Base-by-base conservation (phyloP, 2,888 invertebrate species). In the Buathra laborator region DNA sequence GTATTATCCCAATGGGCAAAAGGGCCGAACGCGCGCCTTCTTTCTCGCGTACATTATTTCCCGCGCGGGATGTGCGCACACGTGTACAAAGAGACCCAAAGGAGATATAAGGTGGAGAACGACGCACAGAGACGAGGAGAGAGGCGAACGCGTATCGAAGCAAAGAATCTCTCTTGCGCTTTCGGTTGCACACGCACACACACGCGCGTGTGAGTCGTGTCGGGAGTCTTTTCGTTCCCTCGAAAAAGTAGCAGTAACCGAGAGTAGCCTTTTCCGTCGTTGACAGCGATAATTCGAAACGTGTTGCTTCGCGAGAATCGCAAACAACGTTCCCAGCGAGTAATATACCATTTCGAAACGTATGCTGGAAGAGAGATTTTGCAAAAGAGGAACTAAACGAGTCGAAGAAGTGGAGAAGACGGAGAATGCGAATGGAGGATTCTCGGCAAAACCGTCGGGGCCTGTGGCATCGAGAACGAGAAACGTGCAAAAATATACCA, bases 271-370 rank as follows among this genome's bases (percentile, higher is more conserved):
- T 56, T 74, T 46, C 6, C 29, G 16, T 59, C 85, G 88, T 87
- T 88, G 89, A 89, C 89, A 89, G 86, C 82, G 87, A 86, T 89
- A 89, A 89, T 87, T 89, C 80, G 86, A 86, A 86, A 78, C 79
- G 85, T 64, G 67, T 75, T 19, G 24, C 59, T 10, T 24, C 59
- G 59, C 5, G 59, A 59, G 6, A 29, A 14, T 29, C 24, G 14
- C 59, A 48, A 48, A n/a, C 48, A 12, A 14, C 48, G 24, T 24
- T 14, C n/a, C 3, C 48, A n/a, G n/a, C 48, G 9, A 48, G n/a
- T 14, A 12, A 48, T 14, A 48, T 48, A 37, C 66, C 43, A 43
- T 4, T 3, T 66, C 32, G 32, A 10, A 19, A 62, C 46, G 76
- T 12, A 24, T n/a, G 51, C 9, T 32, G 37, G 24, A 19, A 6